phyloP scores from a whole-genome alignment of 2,113 vertebrate species.

The Ifrita kowaldi region DNA sequence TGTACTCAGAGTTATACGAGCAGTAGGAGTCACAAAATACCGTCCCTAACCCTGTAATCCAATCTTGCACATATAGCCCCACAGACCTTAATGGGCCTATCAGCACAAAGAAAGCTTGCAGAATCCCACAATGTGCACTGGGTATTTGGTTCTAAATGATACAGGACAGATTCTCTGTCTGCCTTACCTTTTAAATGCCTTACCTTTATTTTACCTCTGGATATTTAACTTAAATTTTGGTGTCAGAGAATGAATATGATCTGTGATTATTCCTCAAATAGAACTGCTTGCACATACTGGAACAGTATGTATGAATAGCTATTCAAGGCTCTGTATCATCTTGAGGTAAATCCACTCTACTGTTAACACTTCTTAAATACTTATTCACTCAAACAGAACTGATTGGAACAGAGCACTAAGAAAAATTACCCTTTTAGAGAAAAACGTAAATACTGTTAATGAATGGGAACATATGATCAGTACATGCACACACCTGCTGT shows the following conservation, averaged over 20 bases:
- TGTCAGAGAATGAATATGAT: not conserved
- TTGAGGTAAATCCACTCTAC: not conserved
- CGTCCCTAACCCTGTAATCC: not conserved
- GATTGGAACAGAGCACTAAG: not conserved
- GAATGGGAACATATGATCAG: not conserved
- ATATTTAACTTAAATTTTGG: not conserved
- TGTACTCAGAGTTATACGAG: not conserved
- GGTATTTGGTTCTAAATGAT: not conserved
- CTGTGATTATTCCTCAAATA: not conserved
- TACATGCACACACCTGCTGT: not conserved
- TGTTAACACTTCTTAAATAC: not conserved
- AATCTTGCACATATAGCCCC: not conserved
- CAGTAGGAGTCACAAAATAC: not conserved
- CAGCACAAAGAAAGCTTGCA: not conserved
- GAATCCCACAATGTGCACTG: not conserved
- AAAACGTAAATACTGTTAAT: not conserved
- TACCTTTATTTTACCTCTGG: not conserved
- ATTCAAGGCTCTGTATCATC: not conserved
- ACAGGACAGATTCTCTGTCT: not conserved
- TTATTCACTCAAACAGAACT: not conserved
- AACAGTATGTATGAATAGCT: not conserved
- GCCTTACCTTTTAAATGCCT: not conserved
- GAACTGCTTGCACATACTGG: not conserved
- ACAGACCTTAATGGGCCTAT: not conserved
- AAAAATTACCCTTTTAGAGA: not conserved